Evolutionary conservation across 1,140 invertebrate genomes (phyloP).

Genomic region (Leptinotarsa defecta): DNA sequence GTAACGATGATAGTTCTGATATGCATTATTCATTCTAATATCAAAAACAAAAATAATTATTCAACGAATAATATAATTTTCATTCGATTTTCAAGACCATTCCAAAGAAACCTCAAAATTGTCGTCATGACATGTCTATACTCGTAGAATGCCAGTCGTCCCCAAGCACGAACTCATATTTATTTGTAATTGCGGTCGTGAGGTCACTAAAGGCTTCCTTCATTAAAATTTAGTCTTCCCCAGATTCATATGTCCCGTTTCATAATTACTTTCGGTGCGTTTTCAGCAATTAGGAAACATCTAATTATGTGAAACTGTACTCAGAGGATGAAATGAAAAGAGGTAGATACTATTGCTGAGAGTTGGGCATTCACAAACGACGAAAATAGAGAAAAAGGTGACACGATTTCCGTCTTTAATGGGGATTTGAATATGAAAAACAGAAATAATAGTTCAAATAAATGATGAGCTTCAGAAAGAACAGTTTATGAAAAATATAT

Average conservation of each 20-base stretch:
- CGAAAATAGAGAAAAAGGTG: too few relatives aligned
- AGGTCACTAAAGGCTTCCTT: constrained; percentile 3
- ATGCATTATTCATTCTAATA: too few relatives aligned
- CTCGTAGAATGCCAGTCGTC: background rate
- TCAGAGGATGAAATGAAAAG: constrained; percentile 3
- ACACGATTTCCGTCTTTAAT: too few relatives aligned
- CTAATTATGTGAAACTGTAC: background rate
- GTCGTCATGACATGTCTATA: constrained; percentile 2
- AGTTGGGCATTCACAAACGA: background rate
- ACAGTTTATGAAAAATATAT: too few relatives aligned
- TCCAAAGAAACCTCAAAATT: background rate
- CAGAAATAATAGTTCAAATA: too few relatives aligned
- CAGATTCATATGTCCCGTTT: background rate
- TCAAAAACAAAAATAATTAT: too few relatives aligned
- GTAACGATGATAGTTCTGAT: too few relatives aligned
- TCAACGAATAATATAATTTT: too few relatives aligned
- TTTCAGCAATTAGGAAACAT: constrained; percentile 8
- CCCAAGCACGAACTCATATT: background rate
- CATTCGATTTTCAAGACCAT: background rate
- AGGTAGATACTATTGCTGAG: background rate
- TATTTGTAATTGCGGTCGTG: constrained; percentile 8
- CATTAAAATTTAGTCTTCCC: constrained; percentile 8
- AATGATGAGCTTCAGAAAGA: too few relatives aligned
- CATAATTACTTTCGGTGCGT: constrained; percentile 2
- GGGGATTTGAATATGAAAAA: too few relatives aligned